phyloP scores from a whole-genome alignment of 2,113 vertebrate genomes.

The Syngnathus scovelli region DNA sequence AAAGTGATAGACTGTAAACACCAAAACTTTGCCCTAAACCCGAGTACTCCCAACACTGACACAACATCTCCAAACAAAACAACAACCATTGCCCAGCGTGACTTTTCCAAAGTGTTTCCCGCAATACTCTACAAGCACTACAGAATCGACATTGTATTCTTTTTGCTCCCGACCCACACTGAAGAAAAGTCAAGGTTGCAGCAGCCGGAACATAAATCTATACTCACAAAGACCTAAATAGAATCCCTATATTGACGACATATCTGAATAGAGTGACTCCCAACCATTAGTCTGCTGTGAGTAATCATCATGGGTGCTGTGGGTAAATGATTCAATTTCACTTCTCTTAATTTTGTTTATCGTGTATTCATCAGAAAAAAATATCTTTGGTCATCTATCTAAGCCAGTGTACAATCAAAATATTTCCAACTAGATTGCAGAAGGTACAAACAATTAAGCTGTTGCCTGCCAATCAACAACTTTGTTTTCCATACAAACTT shows the following conservation, averaged over 20 bases:
- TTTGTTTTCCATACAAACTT: no score
- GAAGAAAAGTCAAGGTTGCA: not conserved
- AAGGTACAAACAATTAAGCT: no score
- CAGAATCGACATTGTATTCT: conserved; percentile 18
- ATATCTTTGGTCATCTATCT: no score
- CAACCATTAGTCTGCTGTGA: not conserved
- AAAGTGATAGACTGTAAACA: conserved; percentile 15
- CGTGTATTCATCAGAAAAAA: not conserved
- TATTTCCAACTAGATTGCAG: no score
- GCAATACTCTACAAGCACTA: conserved; percentile 35
- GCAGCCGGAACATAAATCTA: not conserved
- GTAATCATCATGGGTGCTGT: no score
- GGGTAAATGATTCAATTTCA: no score
- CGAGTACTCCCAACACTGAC: conserved; percentile 13
- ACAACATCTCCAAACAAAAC: not conserved
- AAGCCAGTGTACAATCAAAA: no score
- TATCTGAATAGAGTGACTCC: not conserved
- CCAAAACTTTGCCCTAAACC: not conserved
- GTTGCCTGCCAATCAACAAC: no score
- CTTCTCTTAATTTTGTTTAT: no score
- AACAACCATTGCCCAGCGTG: conserved; percentile 14
- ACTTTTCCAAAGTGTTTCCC: conserved; percentile 16
- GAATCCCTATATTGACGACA: not conserved
- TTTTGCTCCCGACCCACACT: conserved; percentile 3
- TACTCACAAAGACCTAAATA: not conserved